Base-by-base conservation (phyloP, 2,113 vertebrate species). In the Microcebus lehilahytsara region DNA sequence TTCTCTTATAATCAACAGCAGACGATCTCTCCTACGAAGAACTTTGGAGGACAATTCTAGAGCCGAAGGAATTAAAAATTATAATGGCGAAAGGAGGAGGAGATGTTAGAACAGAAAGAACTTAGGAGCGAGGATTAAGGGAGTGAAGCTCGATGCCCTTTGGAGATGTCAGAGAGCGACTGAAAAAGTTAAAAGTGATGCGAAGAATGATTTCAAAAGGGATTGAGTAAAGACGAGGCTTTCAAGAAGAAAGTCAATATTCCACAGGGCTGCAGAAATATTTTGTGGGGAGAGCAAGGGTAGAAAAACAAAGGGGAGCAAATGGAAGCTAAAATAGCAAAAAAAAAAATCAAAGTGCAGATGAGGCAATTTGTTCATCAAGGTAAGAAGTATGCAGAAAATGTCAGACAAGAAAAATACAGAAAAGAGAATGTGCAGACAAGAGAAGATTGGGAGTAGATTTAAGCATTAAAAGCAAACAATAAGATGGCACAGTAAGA, bases 171-270 rank as follows among this genome's bases (percentile, higher is more conserved):
- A 74, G 30, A 93, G 53, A 74, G 40, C 84, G 34, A 69, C 17
- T 37, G 20, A 53, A 71, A 96, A 95, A 86, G 83, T 80, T 83
- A 58, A 83, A 89, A 56, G 37, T 91, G 51, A 80, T 32, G 40
- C 75, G 40, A 94, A 80, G 56, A 75, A 75, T 74, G 67, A 80
- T 72, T 96, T 95, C 92, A 4, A 88, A 95, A 90, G 20, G 34
- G 19, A 72, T 11, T 27, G 9, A 93, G 23, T 86, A n/a, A 91
- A 91, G 22, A 42, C 17, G 92, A 64, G 25, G 17, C 83, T 95
- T 94, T 97, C 34, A 93, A 77, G 69, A 91, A 93, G 72, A 79
- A 95, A 96, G 42, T 86, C 66, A 83, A 86, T 92, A 97, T 83
- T 94, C 49, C 53, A 53, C 60, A 78, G 91, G 32, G 13, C 49